phyloP scores from a whole-genome alignment of 1,140 invertebrate genomes.

The Thaumetopoea pityocampa region DNA sequence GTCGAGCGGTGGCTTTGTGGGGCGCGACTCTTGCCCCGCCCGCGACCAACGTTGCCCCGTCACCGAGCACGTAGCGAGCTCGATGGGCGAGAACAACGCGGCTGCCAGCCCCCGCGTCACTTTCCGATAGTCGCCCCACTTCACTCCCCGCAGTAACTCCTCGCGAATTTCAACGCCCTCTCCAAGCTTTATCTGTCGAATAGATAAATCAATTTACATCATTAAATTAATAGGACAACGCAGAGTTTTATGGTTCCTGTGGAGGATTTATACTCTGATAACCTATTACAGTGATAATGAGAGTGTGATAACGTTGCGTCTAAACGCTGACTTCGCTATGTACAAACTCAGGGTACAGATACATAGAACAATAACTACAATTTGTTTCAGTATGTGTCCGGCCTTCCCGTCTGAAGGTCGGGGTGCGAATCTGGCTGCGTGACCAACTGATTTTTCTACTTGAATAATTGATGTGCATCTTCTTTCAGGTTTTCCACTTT shows the following conservation, averaged over 20 bases:
- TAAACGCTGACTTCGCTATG: too few species aligned
- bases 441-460: too few species aligned
- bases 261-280: constrained; percentile 5
- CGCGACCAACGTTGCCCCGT: constrained; percentile 85
- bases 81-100: constrained; percentile 84
- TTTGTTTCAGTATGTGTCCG: too few species aligned
- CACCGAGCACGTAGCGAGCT: constrained; percentile 84
- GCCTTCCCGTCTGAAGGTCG: too few species aligned
- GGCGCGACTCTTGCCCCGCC: constrained; percentile 81
- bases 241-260: background rate
- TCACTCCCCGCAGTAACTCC: constrained; percentile 81
- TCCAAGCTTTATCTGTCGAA: constrained; percentile 80
- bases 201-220: background rate
- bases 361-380: too few species aligned
- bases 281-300: constrained; percentile 11
- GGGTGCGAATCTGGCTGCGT: too few species aligned
- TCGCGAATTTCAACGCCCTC: constrained; percentile 84
- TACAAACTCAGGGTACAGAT: too few species aligned
- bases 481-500: too few species aligned
- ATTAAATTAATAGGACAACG: background rate
- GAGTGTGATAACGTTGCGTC: background rate
- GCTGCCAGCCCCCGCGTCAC: constrained; percentile 83
- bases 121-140: constrained; percentile 85
- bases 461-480: too few species aligned
- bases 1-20: constrained; percentile 84